Evolutionary conservation across 2,888 invertebrate genomes (phyloP), one percentile per base, ranked within the genome.

Genomic region (Dryobota labecula): DNA sequence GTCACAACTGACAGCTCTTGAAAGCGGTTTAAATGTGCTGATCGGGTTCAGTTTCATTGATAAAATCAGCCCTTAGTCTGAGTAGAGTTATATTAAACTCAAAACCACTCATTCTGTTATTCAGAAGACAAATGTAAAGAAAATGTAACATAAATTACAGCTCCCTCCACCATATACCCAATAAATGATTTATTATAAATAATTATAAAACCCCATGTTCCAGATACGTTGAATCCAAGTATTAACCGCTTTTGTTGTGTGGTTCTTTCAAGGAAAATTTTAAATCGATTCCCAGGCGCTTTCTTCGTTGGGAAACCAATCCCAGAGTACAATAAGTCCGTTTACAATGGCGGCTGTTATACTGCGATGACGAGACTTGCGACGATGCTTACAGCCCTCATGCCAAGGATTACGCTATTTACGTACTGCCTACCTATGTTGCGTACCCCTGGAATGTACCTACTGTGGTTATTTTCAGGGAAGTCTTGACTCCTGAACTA

Each of bases 261-360:
- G 90, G 86, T 90, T 92, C 92, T 92, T 94, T 92, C 90, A 91
- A 91, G 92, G 90, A 91, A 73, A 93, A 92, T 94, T 94, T 95
- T 92, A 95, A 95, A 95, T 95, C 95, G 93, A 95, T 95, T 94
- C 93, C 91, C 89, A 82, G 83, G 90, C 90, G 92, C 93, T 94
- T 93, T 93, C 94, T 91, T 90, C 90, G 89, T 80, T 87, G 90
- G 89, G 92, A 93, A 95, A 94, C 93, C 94, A 95, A 95, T 94
- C 94, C 94, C 92, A 87, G 83, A 86, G 86, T 92, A 95, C 96
- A 95, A 95, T 95, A 91, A 92, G 91, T 88, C 76, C 87, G 89
- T 87, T 87, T 89, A 95, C 95, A 95, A 95, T 95, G 83, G 94
- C 89, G 86, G 88, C 88, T 90, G 90, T 91, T 92, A 92, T 91